Percentiles rank a stretch among this genome's conserved stretches.
Conservation (phyloP, 2,113 vertebrate species). For the Phyllostomus hastatus region DNA sequence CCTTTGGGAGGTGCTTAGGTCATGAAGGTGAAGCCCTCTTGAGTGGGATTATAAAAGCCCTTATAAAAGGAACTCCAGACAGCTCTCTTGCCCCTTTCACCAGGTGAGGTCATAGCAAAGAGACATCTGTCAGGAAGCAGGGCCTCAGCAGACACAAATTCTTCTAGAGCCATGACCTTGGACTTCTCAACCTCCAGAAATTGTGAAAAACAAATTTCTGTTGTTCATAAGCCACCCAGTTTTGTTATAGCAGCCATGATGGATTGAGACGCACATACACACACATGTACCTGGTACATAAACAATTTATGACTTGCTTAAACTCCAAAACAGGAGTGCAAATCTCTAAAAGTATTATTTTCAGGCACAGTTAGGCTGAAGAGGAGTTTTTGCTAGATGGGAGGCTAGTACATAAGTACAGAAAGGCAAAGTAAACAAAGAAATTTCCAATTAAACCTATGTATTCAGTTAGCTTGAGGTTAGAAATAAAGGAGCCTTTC, state of each 20-base stretch:
- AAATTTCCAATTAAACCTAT: neutral
- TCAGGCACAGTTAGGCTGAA: neutral
- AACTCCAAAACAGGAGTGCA: neutral
- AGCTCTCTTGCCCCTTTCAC: neutral
- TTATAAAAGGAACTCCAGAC: neutral
- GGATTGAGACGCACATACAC: neutral
- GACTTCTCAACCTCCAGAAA: neutral
- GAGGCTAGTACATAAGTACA: neutral
- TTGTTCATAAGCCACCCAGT: neutral
- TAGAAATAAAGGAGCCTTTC: neutral
- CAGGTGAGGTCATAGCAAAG: neutral
- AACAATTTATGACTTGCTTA: neutral
- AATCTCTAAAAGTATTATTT: neutral
- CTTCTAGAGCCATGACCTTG: neutral
- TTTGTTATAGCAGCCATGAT: neutral
- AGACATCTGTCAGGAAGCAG: neutral
- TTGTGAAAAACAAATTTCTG: neutral
- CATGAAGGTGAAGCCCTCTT: neutral
- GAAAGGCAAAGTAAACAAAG: constrained; percentile 9
- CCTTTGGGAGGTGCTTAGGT: neutral
- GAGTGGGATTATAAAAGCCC: neutral
- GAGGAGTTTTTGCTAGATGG: neutral
- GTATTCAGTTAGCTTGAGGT: neutral
- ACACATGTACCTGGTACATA: neutral
- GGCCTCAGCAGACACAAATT: neutral